Evolutionary conservation across 2,888 invertebrate genomes (phyloP).

Genomic region (Crocallis elinguaria): DNA sequence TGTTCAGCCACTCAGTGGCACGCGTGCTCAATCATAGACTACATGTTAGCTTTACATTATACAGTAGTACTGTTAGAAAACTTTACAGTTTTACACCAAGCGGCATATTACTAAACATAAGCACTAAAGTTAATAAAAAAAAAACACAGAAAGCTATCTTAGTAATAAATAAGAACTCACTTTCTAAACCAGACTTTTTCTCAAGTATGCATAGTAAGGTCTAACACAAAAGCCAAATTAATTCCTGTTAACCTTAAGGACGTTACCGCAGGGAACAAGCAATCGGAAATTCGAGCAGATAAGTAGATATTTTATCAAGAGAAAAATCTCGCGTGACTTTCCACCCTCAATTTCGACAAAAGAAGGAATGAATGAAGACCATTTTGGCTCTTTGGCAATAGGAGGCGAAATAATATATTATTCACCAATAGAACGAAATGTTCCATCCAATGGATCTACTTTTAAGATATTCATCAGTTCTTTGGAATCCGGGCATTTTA

Average conservation of each 20-base stretch:
- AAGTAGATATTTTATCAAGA: slow-evolving; percentile 30
- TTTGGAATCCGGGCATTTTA: neutral
- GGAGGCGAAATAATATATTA: slow-evolving; percentile 57
- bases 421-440: slow-evolving; percentile 48
- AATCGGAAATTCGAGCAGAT: slow-evolving; percentile 31
- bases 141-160: too few species aligned
- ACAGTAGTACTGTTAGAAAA: too few species aligned
- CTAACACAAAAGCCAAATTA: neutral
- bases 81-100: too few species aligned
- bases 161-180: too few species aligned
- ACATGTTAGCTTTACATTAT: too few species aligned
- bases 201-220: too few species aligned
- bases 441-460: slow-evolving; percentile 43
- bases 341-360: slow-evolving; percentile 47
- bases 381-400: slow-evolving; percentile 50
- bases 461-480: too few species aligned
- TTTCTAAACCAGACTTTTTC: too few species aligned
- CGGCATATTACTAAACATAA: too few species aligned
- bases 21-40: too few species aligned
- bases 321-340: slow-evolving; percentile 44
- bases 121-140: too few species aligned
- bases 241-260: slow-evolving; percentile 2
- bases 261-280: slow-evolving; percentile 23
- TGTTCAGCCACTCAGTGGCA: too few species aligned
- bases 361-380: slow-evolving; percentile 48